A percentile compares a stretch with the other conserved stretches of the same genome.
These are phyloP conservation scores for Pemphredon lugubris DNA, from an alignment of 2,888 invertebrate genomes.

Conservation along the genomic window DNA sequence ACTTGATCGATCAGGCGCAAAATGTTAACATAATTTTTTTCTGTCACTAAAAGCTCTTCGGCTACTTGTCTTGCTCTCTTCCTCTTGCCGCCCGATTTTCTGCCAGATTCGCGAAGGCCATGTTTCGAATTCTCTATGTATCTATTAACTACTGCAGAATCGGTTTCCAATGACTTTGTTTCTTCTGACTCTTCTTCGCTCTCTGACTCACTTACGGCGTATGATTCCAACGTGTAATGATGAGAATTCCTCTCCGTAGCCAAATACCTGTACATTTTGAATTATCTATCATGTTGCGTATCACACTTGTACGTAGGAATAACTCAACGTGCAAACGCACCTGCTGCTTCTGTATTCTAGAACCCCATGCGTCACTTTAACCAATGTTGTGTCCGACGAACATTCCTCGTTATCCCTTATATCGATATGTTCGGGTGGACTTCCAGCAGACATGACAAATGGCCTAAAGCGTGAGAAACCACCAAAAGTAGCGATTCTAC, in stretches of 20 bases:
- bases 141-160: conserved; percentile 68
- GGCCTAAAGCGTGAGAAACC: conserved; percentile 78
- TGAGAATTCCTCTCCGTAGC: conserved; percentile 73
- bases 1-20: conserved; percentile 85
- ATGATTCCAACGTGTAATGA: conserved; percentile 74
- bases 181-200: conserved; percentile 81
- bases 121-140: conserved; percentile 63
- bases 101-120: conserved; percentile 33
- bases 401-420: conserved; percentile 67
- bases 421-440: conserved; percentile 67
- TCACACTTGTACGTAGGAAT: too few species aligned
- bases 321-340: conserved; percentile 66
- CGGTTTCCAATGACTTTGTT: conserved; percentile 71
- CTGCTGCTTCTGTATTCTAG: conserved; percentile 78
- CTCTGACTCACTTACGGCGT: conserved; percentile 81
- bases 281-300: too few species aligned
- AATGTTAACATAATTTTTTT: conserved; percentile 84
- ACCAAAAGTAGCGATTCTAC: conserved; percentile 76
- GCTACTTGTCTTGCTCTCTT: conserved; percentile 80
- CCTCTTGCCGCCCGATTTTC: conserved; percentile 59
- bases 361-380: conserved; percentile 77
- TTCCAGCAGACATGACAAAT: conserved; percentile 76
- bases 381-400: conserved; percentile 71
- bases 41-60: conserved; percentile 84
- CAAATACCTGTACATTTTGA: conserved; percentile 67